phyloP scores from a whole-genome alignment of 2,888 invertebrate species.

The Heliconius erato region DNA sequence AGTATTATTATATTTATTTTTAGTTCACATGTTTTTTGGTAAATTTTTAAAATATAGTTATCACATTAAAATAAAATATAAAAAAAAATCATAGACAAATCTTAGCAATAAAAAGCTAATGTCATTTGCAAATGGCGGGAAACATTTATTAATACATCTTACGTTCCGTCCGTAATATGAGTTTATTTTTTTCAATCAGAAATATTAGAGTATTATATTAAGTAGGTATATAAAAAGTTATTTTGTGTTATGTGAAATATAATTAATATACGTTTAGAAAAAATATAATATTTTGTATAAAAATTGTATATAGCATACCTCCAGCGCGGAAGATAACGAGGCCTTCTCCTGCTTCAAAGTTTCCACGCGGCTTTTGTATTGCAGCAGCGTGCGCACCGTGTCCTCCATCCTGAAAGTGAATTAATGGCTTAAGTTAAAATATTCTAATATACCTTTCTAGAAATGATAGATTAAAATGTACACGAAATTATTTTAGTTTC shows the following conservation, averaged over 20 bases:
- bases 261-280: background rate
- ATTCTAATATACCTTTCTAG: background rate
- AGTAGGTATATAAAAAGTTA: no score
- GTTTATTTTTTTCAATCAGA: no score
- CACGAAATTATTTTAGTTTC: no score
- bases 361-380: conserved; percentile 90
- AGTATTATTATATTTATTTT: background rate
- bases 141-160: background rate
- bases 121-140: background rate
- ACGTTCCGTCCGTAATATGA: background rate
- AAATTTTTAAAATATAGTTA: background rate
- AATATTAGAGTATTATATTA: no score
- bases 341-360: conserved; percentile 91
- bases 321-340: conserved; percentile 89
- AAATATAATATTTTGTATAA: background rate
- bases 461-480: background rate
- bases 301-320: conserved; percentile 77
- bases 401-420: conserved; percentile 90
- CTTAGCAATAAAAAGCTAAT: background rate
- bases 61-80: background rate
- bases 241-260: no score
- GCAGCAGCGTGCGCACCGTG: conserved; percentile 90
- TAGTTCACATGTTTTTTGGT: background rate
- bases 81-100: background rate
- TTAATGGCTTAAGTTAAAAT: conserved; percentile 32